Evolutionary conservation across 2,797 vertebrate genomes (phyloP).

Genomic region (Saxicola maurus): DNA sequence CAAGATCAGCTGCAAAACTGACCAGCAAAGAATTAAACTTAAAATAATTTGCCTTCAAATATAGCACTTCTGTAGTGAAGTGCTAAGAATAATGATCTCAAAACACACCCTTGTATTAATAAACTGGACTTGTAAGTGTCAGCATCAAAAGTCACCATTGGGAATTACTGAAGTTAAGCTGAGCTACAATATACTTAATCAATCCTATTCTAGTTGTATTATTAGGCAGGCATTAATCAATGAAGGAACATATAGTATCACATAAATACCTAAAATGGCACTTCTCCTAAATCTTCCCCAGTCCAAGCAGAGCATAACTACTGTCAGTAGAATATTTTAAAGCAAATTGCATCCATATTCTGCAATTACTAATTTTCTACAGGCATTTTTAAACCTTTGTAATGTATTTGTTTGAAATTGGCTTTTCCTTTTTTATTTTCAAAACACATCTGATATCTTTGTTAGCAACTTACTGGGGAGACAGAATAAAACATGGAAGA

Average conservation of each 20-base stretch:
- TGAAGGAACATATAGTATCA: background rate
- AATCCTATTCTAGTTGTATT: background rate
- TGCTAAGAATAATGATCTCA: background rate
- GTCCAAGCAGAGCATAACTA: background rate
- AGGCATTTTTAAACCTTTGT: background rate
- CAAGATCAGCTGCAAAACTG: background rate
- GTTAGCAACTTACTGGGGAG: background rate
- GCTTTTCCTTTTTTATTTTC: background rate
- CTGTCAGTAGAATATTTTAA: background rate
- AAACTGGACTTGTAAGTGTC: background rate
- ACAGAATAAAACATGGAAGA: background rate
- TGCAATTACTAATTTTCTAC: background rate
- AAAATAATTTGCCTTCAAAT: background rate
- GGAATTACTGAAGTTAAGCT: background rate
- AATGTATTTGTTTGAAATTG: background rate
- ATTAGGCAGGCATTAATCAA: background rate
- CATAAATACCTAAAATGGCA: background rate
- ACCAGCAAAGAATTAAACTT: background rate
- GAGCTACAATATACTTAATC: background rate
- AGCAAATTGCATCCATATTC: background rate
- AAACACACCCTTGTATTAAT: background rate
- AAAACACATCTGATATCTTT: background rate
- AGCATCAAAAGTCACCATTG: background rate
- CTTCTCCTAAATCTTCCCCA: rapidly evolving
- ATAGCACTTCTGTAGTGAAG: background rate